Evolutionary conservation across 2,888 invertebrate species (phyloP).

Genomic region (Andrena trimmerana): DNA sequence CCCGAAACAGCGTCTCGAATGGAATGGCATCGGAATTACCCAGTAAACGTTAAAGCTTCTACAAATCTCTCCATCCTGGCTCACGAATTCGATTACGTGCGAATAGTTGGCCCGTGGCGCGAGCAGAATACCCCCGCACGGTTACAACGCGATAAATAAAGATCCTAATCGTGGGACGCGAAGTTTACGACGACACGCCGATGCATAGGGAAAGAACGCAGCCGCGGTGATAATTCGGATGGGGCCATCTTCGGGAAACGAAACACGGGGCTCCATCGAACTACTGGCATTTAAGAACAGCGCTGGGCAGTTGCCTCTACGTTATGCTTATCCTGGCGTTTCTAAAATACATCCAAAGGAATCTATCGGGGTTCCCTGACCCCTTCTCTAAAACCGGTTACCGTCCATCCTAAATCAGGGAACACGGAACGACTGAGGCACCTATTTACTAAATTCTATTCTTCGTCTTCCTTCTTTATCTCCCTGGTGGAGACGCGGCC

Average conservation of each 20-base stretch:
- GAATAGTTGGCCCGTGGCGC: background rate
- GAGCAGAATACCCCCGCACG: background rate
- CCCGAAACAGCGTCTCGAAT: background rate
- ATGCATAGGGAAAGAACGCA: background rate
- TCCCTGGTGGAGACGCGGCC: background rate
- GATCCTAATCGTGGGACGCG: background rate
- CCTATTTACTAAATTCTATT: constrained; percentile 33
- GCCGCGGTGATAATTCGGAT: background rate
- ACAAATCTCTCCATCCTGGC: background rate
- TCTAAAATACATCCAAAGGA: constrained; percentile 41
- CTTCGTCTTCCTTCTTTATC: constrained; percentile 6
- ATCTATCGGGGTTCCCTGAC: constrained; percentile 54
- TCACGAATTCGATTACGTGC: background rate
- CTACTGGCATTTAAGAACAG: background rate
- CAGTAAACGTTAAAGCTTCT: background rate
- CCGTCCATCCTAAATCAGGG: constrained; percentile 41
- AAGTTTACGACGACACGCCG: background rate
- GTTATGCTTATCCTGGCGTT: constrained; percentile 13
- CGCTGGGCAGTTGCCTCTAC: background rate
- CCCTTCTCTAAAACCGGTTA: constrained; percentile 51
- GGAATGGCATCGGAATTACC: background rate
- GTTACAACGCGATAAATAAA: background rate
- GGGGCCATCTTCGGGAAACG: background rate
- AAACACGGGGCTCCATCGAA: background rate
- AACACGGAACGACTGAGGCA: constrained; percentile 20